phyloP scores from a whole-genome alignment of 1,140 invertebrate species.

The Pseudomyrmex dendroicus region DNA sequence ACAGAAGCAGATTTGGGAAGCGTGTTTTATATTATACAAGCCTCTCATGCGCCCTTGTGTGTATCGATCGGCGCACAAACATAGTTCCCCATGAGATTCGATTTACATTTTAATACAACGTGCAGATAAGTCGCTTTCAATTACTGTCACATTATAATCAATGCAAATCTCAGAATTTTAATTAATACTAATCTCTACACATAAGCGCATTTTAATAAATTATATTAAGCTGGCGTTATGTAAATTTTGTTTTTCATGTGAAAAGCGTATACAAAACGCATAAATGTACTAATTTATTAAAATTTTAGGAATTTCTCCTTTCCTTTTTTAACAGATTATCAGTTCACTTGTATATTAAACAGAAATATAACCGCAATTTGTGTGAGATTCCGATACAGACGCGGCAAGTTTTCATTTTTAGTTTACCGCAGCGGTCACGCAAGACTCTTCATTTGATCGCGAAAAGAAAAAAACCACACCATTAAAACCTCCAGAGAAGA shows the following conservation, averaged over 20 bases:
- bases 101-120: slow-evolving; percentile 77
- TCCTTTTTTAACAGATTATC: background rate
- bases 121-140: slow-evolving; percentile 75
- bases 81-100: slow-evolving; percentile 61
- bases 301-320: background rate
- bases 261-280: slow-evolving; percentile 9
- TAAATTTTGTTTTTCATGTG: slow-evolving; percentile 40
- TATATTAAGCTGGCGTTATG: slow-evolving; percentile 56
- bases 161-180: slow-evolving; percentile 76
- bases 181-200: slow-evolving; percentile 67
- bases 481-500: slow-evolving; percentile 2
- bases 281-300: background rate
- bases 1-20: background rate
- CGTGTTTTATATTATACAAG: slow-evolving; percentile 26
- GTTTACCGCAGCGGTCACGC: background rate
- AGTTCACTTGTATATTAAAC: background rate
- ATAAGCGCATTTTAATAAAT: slow-evolving; percentile 76
- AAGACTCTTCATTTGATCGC: background rate
- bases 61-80: slow-evolving; percentile 32
- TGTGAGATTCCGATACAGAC: background rate
- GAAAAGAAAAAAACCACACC: background rate
- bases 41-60: slow-evolving; percentile 11
- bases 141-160: slow-evolving; percentile 74
- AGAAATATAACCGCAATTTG: too few species aligned
- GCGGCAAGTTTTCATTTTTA: slow-evolving; percentile 12